phyloP scores from a whole-genome alignment of 1,140 invertebrate species.

The Octopus sinensis region DNA sequence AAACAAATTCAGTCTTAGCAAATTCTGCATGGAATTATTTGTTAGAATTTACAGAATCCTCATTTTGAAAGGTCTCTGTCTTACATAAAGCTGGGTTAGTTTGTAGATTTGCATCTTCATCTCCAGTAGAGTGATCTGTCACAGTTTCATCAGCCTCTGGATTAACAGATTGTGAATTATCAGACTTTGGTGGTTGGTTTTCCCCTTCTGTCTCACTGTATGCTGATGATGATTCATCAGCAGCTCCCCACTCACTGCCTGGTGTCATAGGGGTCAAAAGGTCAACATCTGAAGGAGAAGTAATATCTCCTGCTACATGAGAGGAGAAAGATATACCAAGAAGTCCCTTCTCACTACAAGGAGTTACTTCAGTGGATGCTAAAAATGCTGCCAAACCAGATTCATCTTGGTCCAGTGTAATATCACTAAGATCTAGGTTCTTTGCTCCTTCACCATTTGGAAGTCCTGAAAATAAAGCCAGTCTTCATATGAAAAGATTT shows the following conservation, averaged over 20 bases:
- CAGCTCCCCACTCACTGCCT: background rate
- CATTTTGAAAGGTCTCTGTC: too few relatives aligned
- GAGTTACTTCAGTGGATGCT: slow-evolving; percentile 1
- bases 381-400: background rate
- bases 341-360: background rate
- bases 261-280: background rate
- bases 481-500: too few relatives aligned
- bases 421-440: slow-evolving; percentile 9
- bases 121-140: too few relatives aligned
- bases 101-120: too few relatives aligned
- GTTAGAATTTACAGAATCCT: too few relatives aligned
- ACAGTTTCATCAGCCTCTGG: too few relatives aligned
- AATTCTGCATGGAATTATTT: too few relatives aligned
- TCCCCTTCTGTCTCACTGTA: too few relatives aligned
- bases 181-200: too few relatives aligned
- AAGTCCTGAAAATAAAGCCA: background rate
- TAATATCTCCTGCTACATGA: background rate
- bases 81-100: too few relatives aligned
- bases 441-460: background rate
- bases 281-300: background rate
- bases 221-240: background rate
- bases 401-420: slow-evolving; percentile 6
- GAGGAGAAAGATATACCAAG: background rate
- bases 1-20: too few relatives aligned
- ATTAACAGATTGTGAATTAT: too few relatives aligned